Base-by-base conservation (phyloP, 2,888 invertebrate species). In the Tinea trinotella region DNA sequence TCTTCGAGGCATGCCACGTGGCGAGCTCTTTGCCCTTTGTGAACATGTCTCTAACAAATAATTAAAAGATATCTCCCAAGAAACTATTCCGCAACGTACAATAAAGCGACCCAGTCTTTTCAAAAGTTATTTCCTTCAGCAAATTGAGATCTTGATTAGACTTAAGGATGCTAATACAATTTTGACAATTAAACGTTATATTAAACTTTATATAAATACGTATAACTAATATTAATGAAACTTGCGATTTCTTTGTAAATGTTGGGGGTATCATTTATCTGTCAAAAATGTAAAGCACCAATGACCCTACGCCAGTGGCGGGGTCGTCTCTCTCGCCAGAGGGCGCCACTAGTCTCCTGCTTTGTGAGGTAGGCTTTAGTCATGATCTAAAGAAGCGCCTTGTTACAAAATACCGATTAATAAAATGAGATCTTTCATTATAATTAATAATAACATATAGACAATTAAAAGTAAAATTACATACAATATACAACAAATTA, bases 401-500 rank as follows among this genome's bases (percentile, higher is more conserved):
- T 84, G 85, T 85, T 84, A 85, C 77, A 82, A 83, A 85, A 84
- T 85, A 85, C 85, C 85, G 85, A 85, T 84, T 85, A 85, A 83
- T 85, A 82, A 84, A 84, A 85, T 85, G 85, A 85, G 85, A 85
- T 85, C 85, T 84, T 85, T 84, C 83, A 85, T 85, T 85, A 84
- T 76, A 85, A 81, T 82, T 85, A 84, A 79, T 76, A 82, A 83
- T 82, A 81, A 81, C 76, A 83, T 77, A 79, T 76, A 75, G 10
- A 40, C 19, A 22, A 53, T 77, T 84, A 80, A 77, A 83, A 78
- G 82, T 84, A 84, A 73, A 76, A 76, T 82, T 84, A 84, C 79
- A 79, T 79, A 77, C 73, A 81, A 78, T 77, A 80, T 75, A 85
- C 81, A 84, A 84, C 82, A 79, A 81, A 81, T 81, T 79, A 80